A percentile compares a stretch with the other conserved stretches of the same genome.
These are phyloP conservation scores for Jaculus jaculus DNA, from an alignment of 2,113 vertebrate genomes.

Conservation along the genomic window DNA sequence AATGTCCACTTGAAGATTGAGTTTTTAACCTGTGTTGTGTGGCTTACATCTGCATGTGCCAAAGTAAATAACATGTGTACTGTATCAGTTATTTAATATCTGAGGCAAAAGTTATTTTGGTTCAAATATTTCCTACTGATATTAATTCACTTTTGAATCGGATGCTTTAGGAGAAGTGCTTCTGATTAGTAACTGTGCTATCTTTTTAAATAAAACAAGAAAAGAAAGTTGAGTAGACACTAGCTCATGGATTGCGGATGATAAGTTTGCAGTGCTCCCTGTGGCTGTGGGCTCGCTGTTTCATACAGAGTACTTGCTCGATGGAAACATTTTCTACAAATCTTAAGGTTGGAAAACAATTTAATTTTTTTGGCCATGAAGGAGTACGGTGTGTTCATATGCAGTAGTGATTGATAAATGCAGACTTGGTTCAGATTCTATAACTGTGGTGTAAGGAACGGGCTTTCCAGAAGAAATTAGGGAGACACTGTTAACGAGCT, in stretches of 20 bases:
- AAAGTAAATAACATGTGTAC: not conserved
- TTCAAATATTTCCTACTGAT: not conserved
- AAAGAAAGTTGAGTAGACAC: not conserved
- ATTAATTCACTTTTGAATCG: not conserved
- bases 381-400: not conserved
- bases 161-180: not conserved
- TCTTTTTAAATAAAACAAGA: conserved; percentile 30
- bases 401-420: not conserved
- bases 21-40: not conserved
- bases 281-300: not conserved
- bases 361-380: not conserved
- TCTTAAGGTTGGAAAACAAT: not conserved
- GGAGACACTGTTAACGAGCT: not conserved
- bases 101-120: conserved; percentile 19
- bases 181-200: not conserved
- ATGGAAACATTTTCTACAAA: not conserved
- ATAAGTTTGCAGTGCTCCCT: not conserved
- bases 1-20: not conserved
- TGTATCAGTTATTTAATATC: not conserved
- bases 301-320: not conserved
- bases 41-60: not conserved
- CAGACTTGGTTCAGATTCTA: not conserved
- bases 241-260: not conserved
- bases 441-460: not conserved
- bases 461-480: not conserved